These are phyloP conservation scores for Pseudomyrmex flavicornis DNA, from an alignment of 1,140 invertebrate species.

Conservation along the genomic window DNA sequence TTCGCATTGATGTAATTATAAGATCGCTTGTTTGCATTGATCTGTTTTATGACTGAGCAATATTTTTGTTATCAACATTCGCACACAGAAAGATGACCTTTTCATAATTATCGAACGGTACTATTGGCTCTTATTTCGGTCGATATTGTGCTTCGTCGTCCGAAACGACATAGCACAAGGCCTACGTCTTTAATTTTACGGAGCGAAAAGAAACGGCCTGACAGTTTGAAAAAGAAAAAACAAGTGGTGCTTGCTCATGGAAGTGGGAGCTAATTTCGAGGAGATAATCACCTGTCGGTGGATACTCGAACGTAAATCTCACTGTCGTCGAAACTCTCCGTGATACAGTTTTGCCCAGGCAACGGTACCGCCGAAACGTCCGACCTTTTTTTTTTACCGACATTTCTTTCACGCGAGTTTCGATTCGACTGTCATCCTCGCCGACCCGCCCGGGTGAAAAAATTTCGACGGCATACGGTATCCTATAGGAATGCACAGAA, in stretches of 20 bases:
- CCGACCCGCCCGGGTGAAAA: neutral
- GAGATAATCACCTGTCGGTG: conserved; percentile 27
- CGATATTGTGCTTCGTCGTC: conserved; percentile 2
- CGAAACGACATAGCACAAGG: conserved; percentile 4
- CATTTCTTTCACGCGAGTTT: conserved; percentile 9
- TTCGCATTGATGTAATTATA: conserved; percentile 11
- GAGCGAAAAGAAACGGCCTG: conserved; percentile 16
- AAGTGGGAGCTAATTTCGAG: conserved; percentile 53
- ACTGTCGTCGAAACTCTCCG: conserved; percentile 37
- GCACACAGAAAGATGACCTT: neutral
- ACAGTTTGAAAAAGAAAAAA: conserved; percentile 3
- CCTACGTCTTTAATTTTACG: conserved; percentile 26
- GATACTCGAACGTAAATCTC: conserved; percentile 44
- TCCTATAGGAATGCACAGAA: conserved; percentile 26
- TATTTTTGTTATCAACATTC: conserved; percentile 30
- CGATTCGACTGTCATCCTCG: conserved; percentile 21
- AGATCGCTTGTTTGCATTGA: conserved; percentile 45
- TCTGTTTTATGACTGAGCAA: conserved; percentile 64
- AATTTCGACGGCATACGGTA: conserved; percentile 27
- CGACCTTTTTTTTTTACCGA: conserved; percentile 57
- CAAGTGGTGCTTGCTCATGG: neutral
- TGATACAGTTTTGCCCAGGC: conserved; percentile 63
- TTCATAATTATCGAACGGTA: conserved; percentile 63
- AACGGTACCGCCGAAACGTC: conserved; percentile 62
- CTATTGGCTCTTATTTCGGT: neutral